These are phyloP conservation scores for Pedetes capensis DNA, from an alignment of 2,113 vertebrate genomes.

Conservation along the genomic window DNA sequence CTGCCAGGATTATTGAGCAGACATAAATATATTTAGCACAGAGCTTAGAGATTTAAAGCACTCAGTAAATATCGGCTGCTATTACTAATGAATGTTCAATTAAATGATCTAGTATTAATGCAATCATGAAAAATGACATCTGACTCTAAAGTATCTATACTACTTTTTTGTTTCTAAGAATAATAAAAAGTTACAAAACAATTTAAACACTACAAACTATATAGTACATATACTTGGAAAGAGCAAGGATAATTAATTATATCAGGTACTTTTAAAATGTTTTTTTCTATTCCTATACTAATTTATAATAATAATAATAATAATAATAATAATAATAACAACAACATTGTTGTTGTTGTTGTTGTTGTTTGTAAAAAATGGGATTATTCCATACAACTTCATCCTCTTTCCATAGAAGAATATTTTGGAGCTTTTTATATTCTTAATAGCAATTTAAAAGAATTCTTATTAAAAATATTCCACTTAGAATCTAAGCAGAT, in stretches of 20 bases:
- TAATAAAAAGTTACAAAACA: background rate
- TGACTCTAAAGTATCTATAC: background rate
- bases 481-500: background rate
- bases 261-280: background rate
- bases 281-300: background rate
- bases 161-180: background rate
- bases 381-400: background rate
- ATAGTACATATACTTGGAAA: background rate
- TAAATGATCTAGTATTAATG: background rate
- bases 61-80: background rate
- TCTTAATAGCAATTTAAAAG: too few relatives aligned
- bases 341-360: too few relatives aligned
- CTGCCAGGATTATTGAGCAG: background rate
- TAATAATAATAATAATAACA: too few relatives aligned
- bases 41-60: background rate
- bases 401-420: background rate
- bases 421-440: background rate
- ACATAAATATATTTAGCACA: background rate
- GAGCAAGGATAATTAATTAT: background rate
- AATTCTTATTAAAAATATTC: too few relatives aligned
- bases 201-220: background rate
- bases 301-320: background rate
- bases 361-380: too few relatives aligned
- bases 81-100: background rate
- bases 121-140: background rate